Percentiles rank a stretch among this genome's conserved stretches.
Evolutionary conservation across 2,888 invertebrate genomes (phyloP).

Genomic region (Drosophila kanekoi): DNA sequence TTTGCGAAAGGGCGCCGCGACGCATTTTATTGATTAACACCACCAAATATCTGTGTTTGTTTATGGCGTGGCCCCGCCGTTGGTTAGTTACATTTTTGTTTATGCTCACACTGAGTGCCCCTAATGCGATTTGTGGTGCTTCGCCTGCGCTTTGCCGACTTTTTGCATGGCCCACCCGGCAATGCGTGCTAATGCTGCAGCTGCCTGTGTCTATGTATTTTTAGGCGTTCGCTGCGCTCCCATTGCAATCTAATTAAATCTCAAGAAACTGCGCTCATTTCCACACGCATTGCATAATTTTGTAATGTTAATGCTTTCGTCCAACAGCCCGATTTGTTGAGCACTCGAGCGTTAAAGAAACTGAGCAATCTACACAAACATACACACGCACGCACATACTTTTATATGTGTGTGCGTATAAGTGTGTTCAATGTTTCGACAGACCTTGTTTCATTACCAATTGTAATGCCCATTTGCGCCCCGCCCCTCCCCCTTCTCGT

Average conservation of each 20-base stretch:
- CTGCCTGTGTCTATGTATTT: conserved; percentile 49
- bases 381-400: conserved; percentile 4
- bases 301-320: conserved; percentile 40
- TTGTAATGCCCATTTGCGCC: conserved; percentile 15
- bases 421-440: conserved; percentile 27
- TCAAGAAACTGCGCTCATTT: conserved; percentile 68
- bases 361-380: conserved; percentile 5
- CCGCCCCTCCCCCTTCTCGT: conserved; percentile 8
- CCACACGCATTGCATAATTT: conserved; percentile 74
- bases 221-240: conserved; percentile 57
- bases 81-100: conserved; percentile 1
- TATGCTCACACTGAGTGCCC: conserved; percentile 17
- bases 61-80: conserved; percentile 34
- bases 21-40: conserved; percentile 58
- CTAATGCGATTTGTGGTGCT: conserved; percentile 14
- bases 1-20: conserved; percentile 9
- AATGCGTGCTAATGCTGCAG: conserved; percentile 29
- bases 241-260: conserved; percentile 76
- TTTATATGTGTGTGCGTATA: background rate
- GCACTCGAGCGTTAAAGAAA: conserved; percentile 63
- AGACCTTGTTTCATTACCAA: conserved; percentile 46
- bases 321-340: conserved; percentile 27
- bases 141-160: conserved; percentile 19
- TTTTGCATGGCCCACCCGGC: conserved; percentile 35
- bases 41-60: conserved; percentile 37